Evolutionary conservation across 2,888 invertebrate species (phyloP).

Genomic region (Melolontha melolontha): DNA sequence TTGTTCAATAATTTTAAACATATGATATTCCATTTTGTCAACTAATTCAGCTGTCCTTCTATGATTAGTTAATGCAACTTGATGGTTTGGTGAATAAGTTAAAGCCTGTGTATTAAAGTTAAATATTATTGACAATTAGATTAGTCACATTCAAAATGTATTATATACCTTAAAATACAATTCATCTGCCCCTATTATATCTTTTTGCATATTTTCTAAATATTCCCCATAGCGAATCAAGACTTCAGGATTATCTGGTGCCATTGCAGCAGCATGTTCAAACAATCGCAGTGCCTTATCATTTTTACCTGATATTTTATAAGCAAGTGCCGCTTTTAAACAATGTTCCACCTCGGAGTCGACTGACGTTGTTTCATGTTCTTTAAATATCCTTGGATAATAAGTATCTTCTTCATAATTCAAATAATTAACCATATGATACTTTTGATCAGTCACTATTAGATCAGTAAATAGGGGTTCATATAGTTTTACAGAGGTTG

Average conservation of each 20-base stretch:
- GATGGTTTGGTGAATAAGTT: conserved; percentile 84
- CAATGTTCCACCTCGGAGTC: conserved; percentile 86
- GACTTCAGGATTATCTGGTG: conserved; percentile 93
- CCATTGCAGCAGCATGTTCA: conserved; percentile 91
- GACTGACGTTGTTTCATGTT: conserved; percentile 54
- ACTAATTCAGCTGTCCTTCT: conserved; percentile 89
- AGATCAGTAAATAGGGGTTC: conserved; percentile 62
- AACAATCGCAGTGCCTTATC: conserved; percentile 89
- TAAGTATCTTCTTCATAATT: conserved; percentile 34
- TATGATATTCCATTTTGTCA: conserved; percentile 86
- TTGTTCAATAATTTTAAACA: conserved; percentile 83
- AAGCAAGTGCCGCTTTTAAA: conserved; percentile 85
- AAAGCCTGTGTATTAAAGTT: conserved; percentile 70
- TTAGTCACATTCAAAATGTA: conserved; percentile 7
- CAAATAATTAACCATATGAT: conserved; percentile 52
- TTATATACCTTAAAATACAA: conserved; percentile 84
- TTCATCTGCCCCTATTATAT: conserved; percentile 91
- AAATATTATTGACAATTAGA: conserved; percentile 4
- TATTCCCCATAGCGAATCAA: conserved; percentile 94
- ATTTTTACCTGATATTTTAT: conserved; percentile 83
- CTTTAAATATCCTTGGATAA: conserved; percentile 40
- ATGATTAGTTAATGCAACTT: conserved; percentile 82
- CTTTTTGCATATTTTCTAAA: conserved; percentile 85
- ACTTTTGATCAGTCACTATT: conserved; percentile 57
- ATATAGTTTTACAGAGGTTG: conserved; percentile 54